Conservation (phyloP, 2,888 invertebrate genomes). For the Drosophila lacicola region DNA sequence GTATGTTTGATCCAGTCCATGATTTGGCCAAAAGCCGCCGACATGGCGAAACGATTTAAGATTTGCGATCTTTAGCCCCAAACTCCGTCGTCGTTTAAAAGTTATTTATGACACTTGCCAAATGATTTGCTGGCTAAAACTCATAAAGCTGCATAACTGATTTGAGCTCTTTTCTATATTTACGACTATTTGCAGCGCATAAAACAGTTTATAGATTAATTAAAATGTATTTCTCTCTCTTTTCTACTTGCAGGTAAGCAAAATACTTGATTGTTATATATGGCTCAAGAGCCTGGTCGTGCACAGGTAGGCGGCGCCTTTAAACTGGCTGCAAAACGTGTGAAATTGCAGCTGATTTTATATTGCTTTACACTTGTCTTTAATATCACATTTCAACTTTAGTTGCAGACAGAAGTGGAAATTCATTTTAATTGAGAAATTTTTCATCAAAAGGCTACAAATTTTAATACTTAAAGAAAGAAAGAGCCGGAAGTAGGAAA, state of each 20-base stretch:
- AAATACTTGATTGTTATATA: slow-evolving; percentile 34
- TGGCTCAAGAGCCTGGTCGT: not conserved
- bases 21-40: slow-evolving; percentile 47
- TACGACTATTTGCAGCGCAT: slow-evolving; percentile 26
- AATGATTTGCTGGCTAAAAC: slow-evolving; percentile 57
- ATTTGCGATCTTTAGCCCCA: slow-evolving; percentile 29
- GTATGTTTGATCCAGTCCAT: slow-evolving; percentile 8
- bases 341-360: slow-evolving; percentile 6
- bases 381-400: not conserved
- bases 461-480: no score
- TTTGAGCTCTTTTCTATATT: slow-evolving; percentile 13
- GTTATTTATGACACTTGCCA: slow-evolving; percentile 70
- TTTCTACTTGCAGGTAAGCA: slow-evolving; percentile 71
- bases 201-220: slow-evolving; percentile 65
- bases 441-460: no score
- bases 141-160: slow-evolving; percentile 33
- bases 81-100: slow-evolving; percentile 25
- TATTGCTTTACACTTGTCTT: not conserved
- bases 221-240: slow-evolving; percentile 50
- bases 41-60: slow-evolving; percentile 46
- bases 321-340: not conserved
- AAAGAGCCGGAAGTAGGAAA: no score
- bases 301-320: slow-evolving; percentile 5
- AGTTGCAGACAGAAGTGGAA: no score
- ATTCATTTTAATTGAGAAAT: no score